A percentile compares a stretch with the other conserved stretches of the same genome.
phyloP scores from a whole-genome alignment of 2,888 invertebrate genomes.

The Oxycera nigricornis region DNA sequence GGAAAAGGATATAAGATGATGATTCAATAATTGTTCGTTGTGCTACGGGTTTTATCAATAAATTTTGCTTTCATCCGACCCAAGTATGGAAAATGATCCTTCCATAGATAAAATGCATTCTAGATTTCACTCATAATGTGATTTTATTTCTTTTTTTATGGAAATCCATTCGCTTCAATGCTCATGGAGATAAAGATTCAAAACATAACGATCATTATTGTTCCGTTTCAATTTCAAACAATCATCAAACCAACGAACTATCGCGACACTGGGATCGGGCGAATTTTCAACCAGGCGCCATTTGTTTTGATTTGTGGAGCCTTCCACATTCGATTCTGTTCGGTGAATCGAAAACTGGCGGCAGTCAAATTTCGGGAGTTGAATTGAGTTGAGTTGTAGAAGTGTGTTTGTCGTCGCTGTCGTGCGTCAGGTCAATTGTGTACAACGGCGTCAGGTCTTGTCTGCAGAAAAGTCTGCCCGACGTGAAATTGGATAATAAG shows the following conservation, averaged over 20 bases:
- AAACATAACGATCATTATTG: background rate
- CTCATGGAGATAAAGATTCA: too few species aligned
- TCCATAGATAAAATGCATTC: too few species aligned
- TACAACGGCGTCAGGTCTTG: background rate
- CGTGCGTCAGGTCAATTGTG: background rate
- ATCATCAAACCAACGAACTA: background rate
- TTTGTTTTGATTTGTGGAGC: background rate
- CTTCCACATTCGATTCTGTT: constrained; percentile 7
- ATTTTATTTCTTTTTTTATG: too few species aligned
- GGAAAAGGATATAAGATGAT: too few species aligned
- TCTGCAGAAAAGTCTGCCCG: background rate
- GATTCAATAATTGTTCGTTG: too few species aligned
- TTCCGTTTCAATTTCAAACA: background rate
- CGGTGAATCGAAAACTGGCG: constrained; percentile 7
- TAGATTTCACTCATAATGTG: too few species aligned
- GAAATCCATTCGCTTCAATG: too few species aligned
- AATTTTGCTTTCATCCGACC: too few species aligned
- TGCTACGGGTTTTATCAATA: too few species aligned
- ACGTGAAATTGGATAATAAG: background rate
- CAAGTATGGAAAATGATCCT: too few species aligned
- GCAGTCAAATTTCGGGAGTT: constrained; percentile 35
- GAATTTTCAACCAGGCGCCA: background rate
- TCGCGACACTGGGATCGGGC: background rate
- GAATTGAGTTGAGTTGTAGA: background rate
- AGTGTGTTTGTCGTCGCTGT: too few species aligned